These are phyloP conservation scores for Coracias cyanogaster DNA, from an alignment of 2,797 vertebrate genomes.

Conservation along the genomic window DNA sequence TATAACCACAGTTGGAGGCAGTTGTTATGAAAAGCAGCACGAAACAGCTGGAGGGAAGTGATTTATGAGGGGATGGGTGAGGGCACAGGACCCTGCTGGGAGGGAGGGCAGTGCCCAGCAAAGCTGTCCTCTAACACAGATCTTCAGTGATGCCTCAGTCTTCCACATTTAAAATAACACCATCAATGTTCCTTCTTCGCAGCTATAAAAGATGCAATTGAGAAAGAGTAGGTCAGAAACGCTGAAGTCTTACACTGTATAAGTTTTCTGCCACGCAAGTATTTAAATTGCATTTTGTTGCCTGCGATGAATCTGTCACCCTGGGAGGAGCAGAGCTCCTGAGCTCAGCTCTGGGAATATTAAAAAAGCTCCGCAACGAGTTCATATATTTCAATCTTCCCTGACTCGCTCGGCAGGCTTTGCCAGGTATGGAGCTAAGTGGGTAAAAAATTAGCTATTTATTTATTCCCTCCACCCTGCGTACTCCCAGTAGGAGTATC, in stretches of 20 bases:
- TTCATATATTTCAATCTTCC: slow-evolving; percentile 66
- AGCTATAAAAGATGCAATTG: neutral
- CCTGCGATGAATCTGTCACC: slow-evolving; percentile 3
- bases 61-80: neutral
- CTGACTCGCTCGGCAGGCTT: neutral
- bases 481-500: neutral
- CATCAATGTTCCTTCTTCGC: neutral
- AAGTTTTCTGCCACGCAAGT: slow-evolving; percentile 12
- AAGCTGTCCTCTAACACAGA: fast-evolving
- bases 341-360: slow-evolving; percentile 19
- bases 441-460: slow-evolving; percentile 47
- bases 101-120: neutral
- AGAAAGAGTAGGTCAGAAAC: neutral
- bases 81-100: no score
- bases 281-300: slow-evolving; percentile 40
- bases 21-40: neutral
- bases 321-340: neutral
- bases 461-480: neutral
- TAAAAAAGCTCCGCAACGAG: slow-evolving; percentile 1
- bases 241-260: neutral
- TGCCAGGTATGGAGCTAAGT: slow-evolving; percentile 38
- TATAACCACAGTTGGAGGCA: neutral
- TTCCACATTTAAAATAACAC: neutral
- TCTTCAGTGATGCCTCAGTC: neutral
- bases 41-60: neutral